phyloP scores from a whole-genome alignment of 1,140 invertebrate genomes.

The Lordiphosa collinella region DNA sequence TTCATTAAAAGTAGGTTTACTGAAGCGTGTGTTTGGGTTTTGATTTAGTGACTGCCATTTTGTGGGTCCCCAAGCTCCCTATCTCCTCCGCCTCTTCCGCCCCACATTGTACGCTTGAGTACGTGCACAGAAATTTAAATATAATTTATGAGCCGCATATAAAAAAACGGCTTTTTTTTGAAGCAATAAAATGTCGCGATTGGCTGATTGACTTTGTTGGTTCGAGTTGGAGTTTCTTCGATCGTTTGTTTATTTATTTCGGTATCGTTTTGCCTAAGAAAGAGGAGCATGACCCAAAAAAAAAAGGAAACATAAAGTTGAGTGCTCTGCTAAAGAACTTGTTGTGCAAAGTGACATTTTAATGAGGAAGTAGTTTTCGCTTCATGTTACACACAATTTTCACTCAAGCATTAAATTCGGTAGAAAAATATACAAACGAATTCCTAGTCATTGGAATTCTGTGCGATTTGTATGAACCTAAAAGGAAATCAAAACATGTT shows the following conservation, averaged over 20 bases:
- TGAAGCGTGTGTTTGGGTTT: slow-evolving; percentile 37
- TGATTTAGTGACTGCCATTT: slow-evolving; percentile 77
- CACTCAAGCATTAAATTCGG: too few relatives aligned
- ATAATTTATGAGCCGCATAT: slow-evolving; percentile 66
- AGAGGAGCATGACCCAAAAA: slow-evolving; percentile 63
- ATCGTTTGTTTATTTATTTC: slow-evolving; percentile 41
- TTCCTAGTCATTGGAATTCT: too few relatives aligned
- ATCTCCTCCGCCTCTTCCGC: not conserved
- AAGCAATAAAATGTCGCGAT: slow-evolving; percentile 70
- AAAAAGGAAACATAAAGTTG: slow-evolving; percentile 27
- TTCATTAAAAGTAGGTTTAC: slow-evolving; percentile 64
- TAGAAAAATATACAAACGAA: too few relatives aligned
- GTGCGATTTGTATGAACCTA: too few relatives aligned
- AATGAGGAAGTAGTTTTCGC: not conserved
- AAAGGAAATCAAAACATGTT: too few relatives aligned
- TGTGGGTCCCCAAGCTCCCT: slow-evolving; percentile 14
- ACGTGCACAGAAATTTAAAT: slow-evolving; percentile 74
- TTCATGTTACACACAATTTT: too few relatives aligned
- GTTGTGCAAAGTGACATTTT: not conserved
- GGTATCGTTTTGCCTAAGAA: slow-evolving; percentile 19
- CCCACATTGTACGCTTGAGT: slow-evolving; percentile 50
- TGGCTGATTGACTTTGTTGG: slow-evolving; percentile 51
- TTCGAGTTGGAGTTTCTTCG: slow-evolving; percentile 11
- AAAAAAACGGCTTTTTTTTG: slow-evolving; percentile 36
- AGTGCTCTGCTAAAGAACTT: slow-evolving; percentile 20